Percentiles rank a stretch among this genome's conserved stretches.
Conservation (phyloP, 2,888 invertebrate genomes). For the Diplolepis rosae region DNA sequence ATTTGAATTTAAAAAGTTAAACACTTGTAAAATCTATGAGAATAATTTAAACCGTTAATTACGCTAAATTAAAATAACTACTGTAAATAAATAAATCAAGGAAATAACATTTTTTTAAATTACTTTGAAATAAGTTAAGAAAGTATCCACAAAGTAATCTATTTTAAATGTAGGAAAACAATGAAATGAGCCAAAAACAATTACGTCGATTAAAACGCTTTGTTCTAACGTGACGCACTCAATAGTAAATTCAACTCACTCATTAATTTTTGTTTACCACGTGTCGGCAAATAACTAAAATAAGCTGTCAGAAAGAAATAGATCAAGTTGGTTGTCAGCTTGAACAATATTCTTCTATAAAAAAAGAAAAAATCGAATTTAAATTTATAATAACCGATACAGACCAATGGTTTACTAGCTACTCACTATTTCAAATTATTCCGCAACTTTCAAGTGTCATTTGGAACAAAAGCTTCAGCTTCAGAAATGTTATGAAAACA, state of each 20-base stretch:
- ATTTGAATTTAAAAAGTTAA: too few species aligned
- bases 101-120: too few species aligned
- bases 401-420: neutral
- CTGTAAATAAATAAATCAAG: too few species aligned
- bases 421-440: slow-evolving; percentile 6
- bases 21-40: too few species aligned
- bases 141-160: slow-evolving; percentile 6
- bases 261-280: neutral
- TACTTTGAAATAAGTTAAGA: neutral
- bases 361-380: neutral
- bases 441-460: slow-evolving; percentile 11
- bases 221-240: neutral
- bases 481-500: slow-evolving; percentile 25
- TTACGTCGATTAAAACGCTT: slow-evolving; percentile 14
- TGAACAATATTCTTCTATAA: neutral
- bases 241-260: neutral
- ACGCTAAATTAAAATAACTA: too few species aligned
- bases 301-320: neutral
- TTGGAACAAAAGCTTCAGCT: neutral
- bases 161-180: slow-evolving; percentile 2
- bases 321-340: neutral
- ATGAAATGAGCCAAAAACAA: slow-evolving; percentile 19
- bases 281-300: neutral
- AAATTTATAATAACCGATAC: neutral
- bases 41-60: too few species aligned